These are phyloP conservation scores for Eurois occulta DNA, from an alignment of 2,888 invertebrate genomes.

Conservation along the genomic window DNA sequence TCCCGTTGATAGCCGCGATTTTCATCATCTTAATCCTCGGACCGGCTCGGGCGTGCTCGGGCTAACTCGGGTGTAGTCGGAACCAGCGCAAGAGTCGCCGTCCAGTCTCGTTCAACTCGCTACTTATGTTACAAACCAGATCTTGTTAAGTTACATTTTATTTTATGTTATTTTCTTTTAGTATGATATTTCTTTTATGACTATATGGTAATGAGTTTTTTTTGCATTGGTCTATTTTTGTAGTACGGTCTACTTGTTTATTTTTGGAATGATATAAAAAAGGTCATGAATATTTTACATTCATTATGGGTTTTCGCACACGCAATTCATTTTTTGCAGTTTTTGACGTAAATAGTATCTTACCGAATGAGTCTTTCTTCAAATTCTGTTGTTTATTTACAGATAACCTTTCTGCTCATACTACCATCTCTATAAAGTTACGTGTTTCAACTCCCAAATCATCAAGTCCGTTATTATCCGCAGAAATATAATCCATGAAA, in stretches of 20 bases:
- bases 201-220: slow-evolving; percentile 32
- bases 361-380: background rate
- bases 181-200: slow-evolving; percentile 34
- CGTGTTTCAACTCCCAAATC: slow-evolving; percentile 9
- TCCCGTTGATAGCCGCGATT: slow-evolving; percentile 58
- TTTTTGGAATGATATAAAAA: slow-evolving; percentile 33
- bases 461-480: slow-evolving; percentile 13
- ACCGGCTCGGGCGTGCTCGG: slow-evolving; percentile 46
- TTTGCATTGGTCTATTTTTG: slow-evolving; percentile 44
- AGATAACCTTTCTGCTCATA: slow-evolving; percentile 2
- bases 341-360: slow-evolving; percentile 6
- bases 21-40: slow-evolving; percentile 57
- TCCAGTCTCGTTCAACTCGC: slow-evolving; percentile 65
- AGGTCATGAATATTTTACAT: slow-evolving; percentile 7
- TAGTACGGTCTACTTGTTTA: slow-evolving; percentile 23
- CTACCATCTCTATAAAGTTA: slow-evolving; percentile 10
- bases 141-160: slow-evolving; percentile 59
- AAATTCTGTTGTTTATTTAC: slow-evolving; percentile 4
- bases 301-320: background rate
- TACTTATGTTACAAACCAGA: slow-evolving; percentile 66
- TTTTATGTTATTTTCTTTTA: slow-evolving; percentile 49
- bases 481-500: slow-evolving; percentile 49
- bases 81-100: slow-evolving; percentile 65
- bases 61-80: slow-evolving; percentile 40
- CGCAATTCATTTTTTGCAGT: background rate